Conservation (phyloP, 2,113 vertebrate species). For the Scolopax mira region DNA sequence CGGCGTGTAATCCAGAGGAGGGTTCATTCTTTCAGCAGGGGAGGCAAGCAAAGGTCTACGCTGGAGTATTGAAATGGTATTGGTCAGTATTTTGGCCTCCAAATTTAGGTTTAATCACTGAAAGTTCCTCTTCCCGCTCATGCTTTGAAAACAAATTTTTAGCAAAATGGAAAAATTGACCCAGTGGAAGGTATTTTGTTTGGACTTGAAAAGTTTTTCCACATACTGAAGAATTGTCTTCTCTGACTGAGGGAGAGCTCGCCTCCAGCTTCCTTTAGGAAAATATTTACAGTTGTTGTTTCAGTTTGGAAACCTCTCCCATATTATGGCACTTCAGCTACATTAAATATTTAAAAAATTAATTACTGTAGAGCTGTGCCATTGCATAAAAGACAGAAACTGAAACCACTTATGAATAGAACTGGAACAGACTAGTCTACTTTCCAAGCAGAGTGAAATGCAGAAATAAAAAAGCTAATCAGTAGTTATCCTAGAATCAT, state of each 20-base stretch:
- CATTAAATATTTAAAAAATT: slow-evolving; percentile 13
- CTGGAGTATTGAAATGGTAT: background rate
- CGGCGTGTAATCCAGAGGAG: background rate
- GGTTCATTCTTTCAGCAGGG: background rate
- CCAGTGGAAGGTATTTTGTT: slow-evolving; percentile 1
- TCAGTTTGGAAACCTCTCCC: slow-evolving; percentile 15
- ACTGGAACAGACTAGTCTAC: background rate
- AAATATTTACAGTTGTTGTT: slow-evolving; percentile 41
- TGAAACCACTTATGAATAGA: slow-evolving; percentile 10
- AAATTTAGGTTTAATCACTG: background rate
- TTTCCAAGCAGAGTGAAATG: background rate
- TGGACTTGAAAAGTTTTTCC: slow-evolving; percentile 28
- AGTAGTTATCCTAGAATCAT: background rate
- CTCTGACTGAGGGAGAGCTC: background rate
- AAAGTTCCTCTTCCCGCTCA: background rate
- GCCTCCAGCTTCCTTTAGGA: slow-evolving; percentile 3
- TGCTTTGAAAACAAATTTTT: background rate
- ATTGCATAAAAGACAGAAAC: slow-evolving; percentile 20
- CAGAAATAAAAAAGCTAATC: slow-evolving; percentile 15
- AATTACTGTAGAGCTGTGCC: background rate
- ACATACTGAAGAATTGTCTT: background rate
- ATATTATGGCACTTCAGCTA: slow-evolving; percentile 4
- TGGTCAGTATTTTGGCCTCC: background rate
- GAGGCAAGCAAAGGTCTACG: background rate
- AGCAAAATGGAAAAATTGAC: background rate